Base-by-base conservation (phyloP, 2,888 invertebrate genomes). In the Rhabditoides inermis region DNA sequence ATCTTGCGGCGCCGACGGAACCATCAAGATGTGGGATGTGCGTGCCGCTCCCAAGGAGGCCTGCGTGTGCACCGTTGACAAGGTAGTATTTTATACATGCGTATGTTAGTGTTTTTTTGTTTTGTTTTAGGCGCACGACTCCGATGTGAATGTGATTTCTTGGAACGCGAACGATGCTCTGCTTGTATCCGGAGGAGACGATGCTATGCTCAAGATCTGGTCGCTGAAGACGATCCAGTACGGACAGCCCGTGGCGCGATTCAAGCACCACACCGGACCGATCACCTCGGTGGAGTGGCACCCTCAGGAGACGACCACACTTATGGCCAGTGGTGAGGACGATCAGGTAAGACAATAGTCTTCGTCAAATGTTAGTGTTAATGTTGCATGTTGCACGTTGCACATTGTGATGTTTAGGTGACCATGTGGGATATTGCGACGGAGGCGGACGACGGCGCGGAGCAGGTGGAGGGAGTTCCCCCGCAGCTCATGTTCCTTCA, bases 201-300 rank as follows among this genome's bases (percentile, higher is more conserved):
- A 99, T 80, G 92, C 91, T 3, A 83, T 86, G 50, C 80, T 98
- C 28, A 87, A 89, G 76, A 84, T 98, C 49, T 98, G 98, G 98
- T 95, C 98, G 78, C 82, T 98, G 55, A 82, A 95, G 53, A 85
- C 86, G 67, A 88, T 92, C 68, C 70, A 85, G 79, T 75, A 77
- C 56, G 78, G 80, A 18, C 84, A 83, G 44, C 86, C 92, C 4
- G 86, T 92, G 3, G 95, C 91, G 0, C 85, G 86, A 30, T 92
- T 98, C 77, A 92, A 92, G 77, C 91, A 98, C 77, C 98, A 98
- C 78, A 86, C 85, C 2, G 86, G 85, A 41, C 88, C 92, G 2
- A 85, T 98, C 50, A 94, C 91, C 0, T 90, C 92, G 0, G 86
- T 98, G 4, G 90, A 98, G 78, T 99, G 98, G 98, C 88, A 89